Evolutionary conservation across 2,888 invertebrate species (phyloP).

Genomic region (Temnothorax unifasciatus): DNA sequence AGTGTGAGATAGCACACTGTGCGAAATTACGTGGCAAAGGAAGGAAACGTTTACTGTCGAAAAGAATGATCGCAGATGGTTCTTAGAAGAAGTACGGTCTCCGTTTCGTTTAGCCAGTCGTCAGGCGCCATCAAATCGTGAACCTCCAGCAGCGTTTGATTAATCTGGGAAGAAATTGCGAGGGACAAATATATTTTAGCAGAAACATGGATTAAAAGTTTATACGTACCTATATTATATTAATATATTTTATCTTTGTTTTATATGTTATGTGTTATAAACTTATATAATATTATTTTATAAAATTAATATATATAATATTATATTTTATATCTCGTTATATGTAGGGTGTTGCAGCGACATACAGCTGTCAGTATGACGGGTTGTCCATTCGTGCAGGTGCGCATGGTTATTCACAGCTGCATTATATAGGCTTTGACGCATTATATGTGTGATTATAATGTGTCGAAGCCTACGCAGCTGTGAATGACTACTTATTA

Average conservation of each 20-base stretch:
- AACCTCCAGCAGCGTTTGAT: slow-evolving; percentile 78
- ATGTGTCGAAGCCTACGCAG: too few species aligned
- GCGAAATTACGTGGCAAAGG: background rate
- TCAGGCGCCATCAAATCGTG: slow-evolving; percentile 74
- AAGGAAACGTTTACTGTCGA: slow-evolving; percentile 73
- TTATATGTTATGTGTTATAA: background rate
- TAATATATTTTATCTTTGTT: background rate
- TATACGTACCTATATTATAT: background rate
- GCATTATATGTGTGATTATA: too few species aligned
- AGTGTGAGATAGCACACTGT: background rate
- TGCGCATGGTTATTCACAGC: too few species aligned
- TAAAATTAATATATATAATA: background rate
- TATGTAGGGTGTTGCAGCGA: too few species aligned
- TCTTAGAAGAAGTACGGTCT: slow-evolving; percentile 72
- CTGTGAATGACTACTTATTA: too few species aligned
- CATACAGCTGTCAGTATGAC: too few species aligned
- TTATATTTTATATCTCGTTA: too few species aligned
- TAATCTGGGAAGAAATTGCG: slow-evolving; percentile 75
- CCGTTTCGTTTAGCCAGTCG: slow-evolving; percentile 72
- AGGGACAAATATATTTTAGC: background rate
- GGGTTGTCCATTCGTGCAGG: too few species aligned
- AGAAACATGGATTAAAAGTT: background rate
- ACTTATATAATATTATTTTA: background rate
- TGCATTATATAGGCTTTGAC: too few species aligned
- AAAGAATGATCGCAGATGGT: slow-evolving; percentile 80